Base-by-base conservation (phyloP, 2,797 vertebrate species). In the Falco rusticolus region DNA sequence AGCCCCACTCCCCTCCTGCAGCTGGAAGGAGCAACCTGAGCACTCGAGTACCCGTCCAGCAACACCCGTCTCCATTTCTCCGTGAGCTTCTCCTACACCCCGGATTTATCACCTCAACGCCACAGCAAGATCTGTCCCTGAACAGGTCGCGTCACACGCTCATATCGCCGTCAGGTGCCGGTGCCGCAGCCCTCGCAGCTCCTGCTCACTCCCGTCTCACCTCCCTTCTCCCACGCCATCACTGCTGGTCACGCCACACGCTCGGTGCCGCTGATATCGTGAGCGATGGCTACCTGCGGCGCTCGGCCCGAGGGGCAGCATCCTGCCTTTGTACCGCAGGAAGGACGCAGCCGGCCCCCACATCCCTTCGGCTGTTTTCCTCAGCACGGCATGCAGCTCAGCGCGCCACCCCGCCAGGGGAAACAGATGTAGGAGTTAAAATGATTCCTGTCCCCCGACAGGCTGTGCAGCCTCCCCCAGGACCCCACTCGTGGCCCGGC, bases 261-360 rank as follows among this genome's bases (percentile, higher is more conserved):
- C 68, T 16, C 28, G 0, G 4, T 2, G 3, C 21, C 4, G 6
- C 0, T 8, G 53, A 14, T 2, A 5, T 5, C 2, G 0, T 1
- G 34, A 18, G 69, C 33, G 6, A 26, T 1, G 26, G 69, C 25
- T 61, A 9, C 84, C 50, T 15, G 3, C 41, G 1, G 64, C 13
- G 8, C 47, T 17, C 47, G 16, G 66, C 87, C 65, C 6, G 1
- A 29, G 75, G 79, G 72, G 60, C 18, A 4, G 3, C 75, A 70
- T 89, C 87, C 93, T 89, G 93, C 93, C 43, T 95, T 84, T 87
- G 87, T 87, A 10, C 0, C 4, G 74, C 47, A 89, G 94, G 89
- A 82, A 92, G 93, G 87, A 72, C 3, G 5, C 66, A 22, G 82
- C 61, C 1, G 1, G 83, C 37, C 45, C 81, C 54, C 78, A 1